These are phyloP conservation scores for Sinodicranocentrus sp. DNA, from an alignment of 2,888 invertebrate species.

Conservation along the genomic window DNA sequence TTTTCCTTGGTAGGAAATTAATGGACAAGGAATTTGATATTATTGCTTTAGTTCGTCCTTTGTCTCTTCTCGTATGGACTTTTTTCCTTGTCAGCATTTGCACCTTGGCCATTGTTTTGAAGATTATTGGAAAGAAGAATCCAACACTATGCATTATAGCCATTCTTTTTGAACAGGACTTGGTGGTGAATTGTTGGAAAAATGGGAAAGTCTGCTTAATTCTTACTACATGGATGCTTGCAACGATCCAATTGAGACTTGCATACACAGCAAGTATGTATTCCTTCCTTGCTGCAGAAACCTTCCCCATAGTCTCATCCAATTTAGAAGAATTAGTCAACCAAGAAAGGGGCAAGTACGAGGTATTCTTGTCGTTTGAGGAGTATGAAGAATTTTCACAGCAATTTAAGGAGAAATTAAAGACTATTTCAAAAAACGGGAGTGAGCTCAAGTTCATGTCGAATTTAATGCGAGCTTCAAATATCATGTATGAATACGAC, in stretches of 20 bases:
- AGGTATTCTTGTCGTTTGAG: neutral
- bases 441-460: conserved; percentile 24
- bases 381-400: conserved; percentile 12
- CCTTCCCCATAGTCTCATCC: neutral
- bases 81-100: neutral
- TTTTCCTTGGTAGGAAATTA: conserved; percentile 14
- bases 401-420: neutral
- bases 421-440: neutral
- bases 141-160: conserved; percentile 16
- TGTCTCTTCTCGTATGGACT: conserved; percentile 21
- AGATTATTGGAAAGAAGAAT: neutral
- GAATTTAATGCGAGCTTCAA: conserved; percentile 7
- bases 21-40: conserved; percentile 15
- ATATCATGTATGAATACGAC: conserved; percentile 33
- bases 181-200: neutral
- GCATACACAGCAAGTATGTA: conserved; percentile 28
- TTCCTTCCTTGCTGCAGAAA: conserved; percentile 7
- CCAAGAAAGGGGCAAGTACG: neutral
- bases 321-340: conserved; percentile 8
- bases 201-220: neutral
- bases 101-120: neutral
- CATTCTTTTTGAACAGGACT: conserved; percentile 20
- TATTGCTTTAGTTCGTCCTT: conserved; percentile 15
- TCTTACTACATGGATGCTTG: conserved; percentile 10
- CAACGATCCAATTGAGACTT: conserved; percentile 31